Percentiles rank a stretch among this genome's conserved stretches.
phyloP scores from a whole-genome alignment of 1,140 invertebrate species.

The Tribolium madens region DNA sequence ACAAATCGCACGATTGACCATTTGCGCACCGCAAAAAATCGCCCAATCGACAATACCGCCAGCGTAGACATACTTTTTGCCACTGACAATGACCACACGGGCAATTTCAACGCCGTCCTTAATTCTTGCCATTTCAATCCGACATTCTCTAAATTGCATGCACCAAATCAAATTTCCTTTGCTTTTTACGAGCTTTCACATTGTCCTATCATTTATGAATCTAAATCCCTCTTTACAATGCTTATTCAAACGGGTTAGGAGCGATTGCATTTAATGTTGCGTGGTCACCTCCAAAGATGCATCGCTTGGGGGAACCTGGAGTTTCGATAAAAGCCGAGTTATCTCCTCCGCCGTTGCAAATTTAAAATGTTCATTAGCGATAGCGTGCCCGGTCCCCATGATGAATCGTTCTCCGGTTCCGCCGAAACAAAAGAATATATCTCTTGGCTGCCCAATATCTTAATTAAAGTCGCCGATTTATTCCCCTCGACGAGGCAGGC shows the following conservation, averaged over 20 bases:
- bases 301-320: constrained; percentile 2
- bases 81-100: too few species aligned
- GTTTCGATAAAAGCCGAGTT: constrained; percentile 56
- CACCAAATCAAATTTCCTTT: neutral
- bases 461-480: constrained; percentile 67
- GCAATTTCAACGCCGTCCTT: neutral
- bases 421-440: constrained; percentile 65
- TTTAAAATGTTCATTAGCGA: constrained; percentile 66
- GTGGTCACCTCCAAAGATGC: constrained; percentile 27
- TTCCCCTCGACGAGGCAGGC: constrained; percentile 53
- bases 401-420: constrained; percentile 62
- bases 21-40: constrained; percentile 14
- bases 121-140: neutral
- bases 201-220: too few species aligned
- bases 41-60: neutral
- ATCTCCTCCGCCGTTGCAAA: constrained; percentile 59
- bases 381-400: constrained; percentile 61
- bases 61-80: constrained; percentile 6
- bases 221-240: too few species aligned
- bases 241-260: neutral
- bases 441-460: constrained; percentile 65
- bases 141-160: too few species aligned
- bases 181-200: too few species aligned
- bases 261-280: neutral
- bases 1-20: constrained; percentile 36